Conservation (phyloP, 35 echinoderm and acorn worm genomes). For the Apostichopus californicus region DNA sequence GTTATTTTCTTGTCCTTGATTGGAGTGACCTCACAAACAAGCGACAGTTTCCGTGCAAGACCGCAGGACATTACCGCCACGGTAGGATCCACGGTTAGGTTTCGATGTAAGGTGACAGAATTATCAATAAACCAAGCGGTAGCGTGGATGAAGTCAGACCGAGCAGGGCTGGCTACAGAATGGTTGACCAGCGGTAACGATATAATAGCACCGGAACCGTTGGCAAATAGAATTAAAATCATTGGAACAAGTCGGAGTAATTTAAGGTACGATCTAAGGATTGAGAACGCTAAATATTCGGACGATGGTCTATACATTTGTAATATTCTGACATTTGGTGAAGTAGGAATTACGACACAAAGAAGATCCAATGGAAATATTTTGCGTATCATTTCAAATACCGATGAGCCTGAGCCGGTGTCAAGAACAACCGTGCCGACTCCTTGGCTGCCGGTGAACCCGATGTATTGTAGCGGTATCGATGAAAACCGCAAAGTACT, state of each 20-base stretch:
- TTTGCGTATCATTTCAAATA: not conserved
- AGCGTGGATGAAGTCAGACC: conserved; percentile 41
- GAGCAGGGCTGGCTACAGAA: conserved; percentile 18
- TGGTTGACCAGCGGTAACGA: conserved; percentile 27
- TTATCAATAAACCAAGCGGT: conserved; percentile 20
- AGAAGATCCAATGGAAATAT: conserved; percentile 5
- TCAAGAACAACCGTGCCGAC: not conserved
- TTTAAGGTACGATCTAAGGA: not conserved
- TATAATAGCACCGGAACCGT: conserved; percentile 10
- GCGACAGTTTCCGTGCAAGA: not conserved
- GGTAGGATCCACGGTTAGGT: not conserved
- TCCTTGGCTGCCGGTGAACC: not conserved
- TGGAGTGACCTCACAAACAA: not conserved
- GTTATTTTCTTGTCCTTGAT: not conserved
- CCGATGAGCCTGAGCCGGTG: not conserved
- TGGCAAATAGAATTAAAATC: conserved; percentile 15
- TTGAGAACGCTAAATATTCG: not conserved
- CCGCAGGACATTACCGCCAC: not conserved
- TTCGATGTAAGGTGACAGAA: conserved; percentile 17
- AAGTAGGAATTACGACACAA: conserved; percentile 19
- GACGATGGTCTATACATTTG: conserved; percentile 33
- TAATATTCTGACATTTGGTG: conserved; percentile 15
- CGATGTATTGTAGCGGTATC: conserved; percentile 6
- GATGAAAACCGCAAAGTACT: not conserved
- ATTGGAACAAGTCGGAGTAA: conserved; percentile 28